Conservation (phyloP, 2,113 vertebrate species). For the Oreochromis niloticus region DNA sequence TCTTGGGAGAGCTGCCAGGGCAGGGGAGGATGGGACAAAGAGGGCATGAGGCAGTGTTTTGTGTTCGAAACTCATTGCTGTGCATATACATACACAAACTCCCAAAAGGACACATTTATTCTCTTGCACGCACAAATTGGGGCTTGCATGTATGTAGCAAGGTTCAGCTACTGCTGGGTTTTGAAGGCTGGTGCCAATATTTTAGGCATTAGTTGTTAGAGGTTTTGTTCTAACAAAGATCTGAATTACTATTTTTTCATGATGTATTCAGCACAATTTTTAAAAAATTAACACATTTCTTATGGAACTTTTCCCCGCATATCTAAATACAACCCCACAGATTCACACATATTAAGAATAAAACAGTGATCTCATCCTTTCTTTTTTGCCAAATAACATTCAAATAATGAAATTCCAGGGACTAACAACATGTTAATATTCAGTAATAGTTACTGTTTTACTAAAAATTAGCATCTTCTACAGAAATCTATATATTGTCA, state of each 20-base stretch:
- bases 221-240: neutral
- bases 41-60: constrained; percentile 57
- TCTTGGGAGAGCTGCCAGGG: constrained; percentile 64
- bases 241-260: neutral
- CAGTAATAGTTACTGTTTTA: neutral
- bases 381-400: neutral
- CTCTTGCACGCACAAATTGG: neutral
- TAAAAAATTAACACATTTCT: neutral
- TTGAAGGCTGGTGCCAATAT: neutral
- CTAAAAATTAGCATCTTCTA: neutral
- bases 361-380: neutral
- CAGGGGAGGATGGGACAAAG: constrained; percentile 1
- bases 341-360: neutral
- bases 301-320: neutral
- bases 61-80: constrained; percentile 25
- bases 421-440: neutral
- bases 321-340: neutral
- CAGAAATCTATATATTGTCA: too few species aligned
- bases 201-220: neutral
- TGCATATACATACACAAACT: constrained; percentile 19
- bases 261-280: neutral
- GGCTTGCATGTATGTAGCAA: neutral
- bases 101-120: constrained; percentile 38
- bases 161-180: neutral
- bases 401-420: neutral